Evolutionary conservation across 2,113 vertebrate genomes (phyloP).

Genomic region (Apodemus speciosus): DNA sequence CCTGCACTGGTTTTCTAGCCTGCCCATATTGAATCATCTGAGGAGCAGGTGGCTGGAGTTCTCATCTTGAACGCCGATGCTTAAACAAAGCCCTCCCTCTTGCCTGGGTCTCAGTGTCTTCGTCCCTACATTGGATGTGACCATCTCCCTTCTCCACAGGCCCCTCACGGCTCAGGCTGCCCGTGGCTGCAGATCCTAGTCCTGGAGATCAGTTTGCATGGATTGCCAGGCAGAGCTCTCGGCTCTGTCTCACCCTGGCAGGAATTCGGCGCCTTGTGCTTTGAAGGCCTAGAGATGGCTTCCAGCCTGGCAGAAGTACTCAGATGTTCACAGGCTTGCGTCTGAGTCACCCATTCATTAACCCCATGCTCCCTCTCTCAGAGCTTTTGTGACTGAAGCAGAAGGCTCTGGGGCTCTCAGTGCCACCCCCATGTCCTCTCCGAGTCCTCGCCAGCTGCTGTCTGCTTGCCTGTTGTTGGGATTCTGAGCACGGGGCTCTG

Average conservation of each 20-base stretch:
- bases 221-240: neutral
- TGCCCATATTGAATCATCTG: neutral
- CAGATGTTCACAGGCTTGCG: neutral
- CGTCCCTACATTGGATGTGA: neutral
- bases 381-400: neutral
- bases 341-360: neutral
- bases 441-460: neutral
- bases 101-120: neutral
- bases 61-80: neutral
- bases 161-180: neutral
- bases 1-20: neutral
- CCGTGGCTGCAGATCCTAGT: neutral
- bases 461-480: neutral
- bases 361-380: neutral
- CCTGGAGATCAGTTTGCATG: neutral
- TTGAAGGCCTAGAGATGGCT: neutral
- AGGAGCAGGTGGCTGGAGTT: neutral
- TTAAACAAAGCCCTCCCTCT: neutral
- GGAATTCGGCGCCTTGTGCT: neutral
- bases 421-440: neutral
- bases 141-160: neutral
- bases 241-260: neutral
- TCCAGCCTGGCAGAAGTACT: neutral
- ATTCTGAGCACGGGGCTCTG: neutral
- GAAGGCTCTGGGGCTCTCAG: neutral